Conservation (phyloP, 1,140 invertebrate species). For the Tribolium castaneum region DNA sequence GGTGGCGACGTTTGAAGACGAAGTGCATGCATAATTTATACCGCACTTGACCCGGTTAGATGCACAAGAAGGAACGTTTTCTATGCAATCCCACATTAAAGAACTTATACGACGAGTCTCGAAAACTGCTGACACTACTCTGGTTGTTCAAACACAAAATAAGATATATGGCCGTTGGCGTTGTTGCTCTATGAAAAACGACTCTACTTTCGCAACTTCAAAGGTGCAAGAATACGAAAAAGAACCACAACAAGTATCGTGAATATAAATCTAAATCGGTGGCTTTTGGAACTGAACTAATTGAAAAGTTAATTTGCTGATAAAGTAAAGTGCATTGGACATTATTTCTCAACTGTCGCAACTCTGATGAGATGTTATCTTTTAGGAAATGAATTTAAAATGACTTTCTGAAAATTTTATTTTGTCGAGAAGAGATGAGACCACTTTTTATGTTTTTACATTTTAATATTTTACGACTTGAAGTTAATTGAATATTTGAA, state of each 20-base stretch:
- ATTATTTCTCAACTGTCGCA: not conserved
- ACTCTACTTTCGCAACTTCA: not conserved
- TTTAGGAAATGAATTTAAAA: no score
- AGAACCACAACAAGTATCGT: not conserved
- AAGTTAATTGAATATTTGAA: not conserved
- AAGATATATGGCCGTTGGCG: not conserved
- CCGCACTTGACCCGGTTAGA: slow-evolving; percentile 33
- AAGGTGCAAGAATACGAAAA: not conserved
- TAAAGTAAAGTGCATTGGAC: not conserved
- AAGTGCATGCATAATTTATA: slow-evolving; percentile 38
- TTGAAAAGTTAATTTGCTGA: not conserved
- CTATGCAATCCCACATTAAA: slow-evolving; percentile 18
- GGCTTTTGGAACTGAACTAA: not conserved
- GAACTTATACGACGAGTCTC: not conserved
- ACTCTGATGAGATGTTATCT: slow-evolving; percentile 6
- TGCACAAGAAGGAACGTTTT: slow-evolving; percentile 15
- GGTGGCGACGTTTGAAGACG: slow-evolving; percentile 11
- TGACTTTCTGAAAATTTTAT: not conserved
- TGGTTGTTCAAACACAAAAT: slow-evolving; percentile 21
- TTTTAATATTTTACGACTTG: not conserved
- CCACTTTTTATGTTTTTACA: not conserved
- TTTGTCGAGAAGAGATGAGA: not conserved
- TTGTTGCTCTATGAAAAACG: slow-evolving; percentile 19
- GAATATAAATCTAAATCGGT: not conserved
- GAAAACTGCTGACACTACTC: slow-evolving; percentile 21